Percentiles rank a stretch among this genome's conserved stretches.
Conservation (phyloP, 2,797 vertebrate genomes). For the Microctenopoma stevenorrisi region DNA sequence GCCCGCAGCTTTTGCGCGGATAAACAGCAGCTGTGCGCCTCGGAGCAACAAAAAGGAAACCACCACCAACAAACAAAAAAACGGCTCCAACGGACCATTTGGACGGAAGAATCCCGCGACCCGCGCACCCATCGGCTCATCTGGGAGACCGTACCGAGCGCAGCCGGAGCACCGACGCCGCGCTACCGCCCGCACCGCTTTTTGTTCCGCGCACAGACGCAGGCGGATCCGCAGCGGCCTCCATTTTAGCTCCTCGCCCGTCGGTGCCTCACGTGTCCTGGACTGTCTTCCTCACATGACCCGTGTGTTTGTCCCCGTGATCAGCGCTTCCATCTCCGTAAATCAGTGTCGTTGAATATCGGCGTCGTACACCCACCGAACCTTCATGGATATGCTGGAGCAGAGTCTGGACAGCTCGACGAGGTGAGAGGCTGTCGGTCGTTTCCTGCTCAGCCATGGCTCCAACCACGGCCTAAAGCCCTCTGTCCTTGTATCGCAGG, state of each 20-base stretch:
- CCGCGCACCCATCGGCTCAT: background rate
- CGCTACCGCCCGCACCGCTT: background rate
- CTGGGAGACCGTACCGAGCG: background rate
- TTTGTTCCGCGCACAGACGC: slow-evolving; percentile 48
- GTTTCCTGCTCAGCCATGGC: slow-evolving; percentile 72
- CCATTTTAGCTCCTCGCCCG: slow-evolving; percentile 84
- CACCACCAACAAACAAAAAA: slow-evolving; percentile 21
- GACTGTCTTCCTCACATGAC: slow-evolving; percentile 93
- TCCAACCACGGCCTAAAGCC: slow-evolving; percentile 64
- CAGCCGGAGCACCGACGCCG: background rate
- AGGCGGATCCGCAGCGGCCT: slow-evolving; percentile 72
- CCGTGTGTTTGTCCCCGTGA: slow-evolving; percentile 98
- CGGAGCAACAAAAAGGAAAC: slow-evolving; percentile 41
- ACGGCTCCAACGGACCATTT: background rate
- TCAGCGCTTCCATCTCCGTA: slow-evolving; percentile 87
- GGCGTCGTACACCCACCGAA: slow-evolving; percentile 66
- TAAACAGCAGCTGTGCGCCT: slow-evolving; percentile 62
- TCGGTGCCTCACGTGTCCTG: slow-evolving; percentile 89
- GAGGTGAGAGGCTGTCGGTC: slow-evolving; percentile 82
- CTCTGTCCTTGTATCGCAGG: slow-evolving; percentile 36
- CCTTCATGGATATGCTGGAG: slow-evolving; percentile 93
- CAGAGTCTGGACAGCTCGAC: slow-evolving; percentile 91
- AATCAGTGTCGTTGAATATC: slow-evolving; percentile 81
- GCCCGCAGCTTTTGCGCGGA: slow-evolving; percentile 67
- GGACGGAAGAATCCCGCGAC: background rate